Evolutionary conservation across 2,888 invertebrate species (phyloP).

Genomic region (Punctoribates punctum): DNA sequence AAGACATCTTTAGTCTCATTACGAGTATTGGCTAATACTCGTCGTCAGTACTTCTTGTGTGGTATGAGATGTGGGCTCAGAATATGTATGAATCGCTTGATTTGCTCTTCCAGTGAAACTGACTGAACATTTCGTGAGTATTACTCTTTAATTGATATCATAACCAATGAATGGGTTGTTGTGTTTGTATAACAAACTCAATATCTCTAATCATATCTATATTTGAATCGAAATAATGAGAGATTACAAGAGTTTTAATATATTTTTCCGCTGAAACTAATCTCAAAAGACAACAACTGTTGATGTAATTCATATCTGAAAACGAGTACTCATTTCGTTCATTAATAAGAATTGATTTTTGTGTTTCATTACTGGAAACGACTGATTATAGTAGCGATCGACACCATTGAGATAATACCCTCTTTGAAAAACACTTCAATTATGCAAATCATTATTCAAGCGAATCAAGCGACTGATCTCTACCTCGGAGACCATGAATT

Average conservation of each 20-base stretch:
- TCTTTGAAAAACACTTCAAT: too few relatives aligned
- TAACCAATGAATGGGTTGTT: too few relatives aligned
- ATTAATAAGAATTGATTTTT: neutral
- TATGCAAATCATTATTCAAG: too few relatives aligned
- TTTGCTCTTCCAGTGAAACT: neutral
- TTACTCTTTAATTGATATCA: too few relatives aligned
- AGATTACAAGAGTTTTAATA: neutral
- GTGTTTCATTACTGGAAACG: too few relatives aligned
- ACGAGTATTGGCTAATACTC: neutral
- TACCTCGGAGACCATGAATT: too few relatives aligned
- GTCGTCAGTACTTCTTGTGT: neutral
- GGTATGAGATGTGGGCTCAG: neutral
- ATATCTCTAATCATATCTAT: neutral
- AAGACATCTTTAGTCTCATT: conserved; percentile 8
- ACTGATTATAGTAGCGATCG: too few relatives aligned
- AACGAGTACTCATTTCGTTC: too few relatives aligned
- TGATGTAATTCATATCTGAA: neutral
- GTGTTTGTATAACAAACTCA: too few relatives aligned
- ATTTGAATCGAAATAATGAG: neutral
- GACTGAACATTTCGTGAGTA: neutral
- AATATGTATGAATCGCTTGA: neutral
- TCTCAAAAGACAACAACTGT: neutral
- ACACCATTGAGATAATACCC: too few relatives aligned
- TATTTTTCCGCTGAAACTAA: neutral
- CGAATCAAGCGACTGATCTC: too few relatives aligned